Evolutionary conservation across 1,140 invertebrate species (phyloP), one percentile per base, ranked within the genome.

Genomic region (Microplitis demolitor): DNA sequence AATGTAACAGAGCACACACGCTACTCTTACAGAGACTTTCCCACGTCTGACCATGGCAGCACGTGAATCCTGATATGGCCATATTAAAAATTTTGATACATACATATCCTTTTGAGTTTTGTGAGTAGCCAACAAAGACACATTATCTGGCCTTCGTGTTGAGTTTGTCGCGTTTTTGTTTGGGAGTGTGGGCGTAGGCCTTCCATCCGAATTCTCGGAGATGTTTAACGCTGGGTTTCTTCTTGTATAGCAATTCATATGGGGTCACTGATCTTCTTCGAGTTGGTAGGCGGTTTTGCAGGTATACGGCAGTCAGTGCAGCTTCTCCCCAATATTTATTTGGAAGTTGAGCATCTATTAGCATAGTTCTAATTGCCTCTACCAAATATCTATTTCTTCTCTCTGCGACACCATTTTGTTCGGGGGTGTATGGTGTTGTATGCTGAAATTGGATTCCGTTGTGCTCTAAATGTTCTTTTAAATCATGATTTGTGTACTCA

Each of bases 131-230:
- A 11, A 84, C 74, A 45, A 81, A 76, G 8, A 80, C 75, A 58
- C 74, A 68, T 72, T 80, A 75, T 45, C 53, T n/a, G 4, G 78
- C 56, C 66, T 83, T 84, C 14, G 69, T 11, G 58, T 81, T 78
- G 58, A 74, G 76, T 60, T 82, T 83, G 53, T 71, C n/a, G 4
- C 79, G 64, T 54, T 78, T 71, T 70, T 79, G 75, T 64, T 82
- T 78, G 51, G 76, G 76, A 50, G 78, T 71, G 9, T 71, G 70
- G 24, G 69, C 67, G 35, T 72, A 71, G 1, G 63, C 75, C 63
- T 8, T 16, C 31, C 45, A 69, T 24, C 60, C 85, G 79, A 88
- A 87, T 6, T 81, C 75, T 71, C 77, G 73, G 6, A 87, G 60
- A 73, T 86, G 73, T 13, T 56, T 73, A 1, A 87, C 58, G 73